These are phyloP conservation scores for Pogonomyrmex californicus DNA, from an alignment of 1,140 invertebrate species.

Conservation along the genomic window DNA sequence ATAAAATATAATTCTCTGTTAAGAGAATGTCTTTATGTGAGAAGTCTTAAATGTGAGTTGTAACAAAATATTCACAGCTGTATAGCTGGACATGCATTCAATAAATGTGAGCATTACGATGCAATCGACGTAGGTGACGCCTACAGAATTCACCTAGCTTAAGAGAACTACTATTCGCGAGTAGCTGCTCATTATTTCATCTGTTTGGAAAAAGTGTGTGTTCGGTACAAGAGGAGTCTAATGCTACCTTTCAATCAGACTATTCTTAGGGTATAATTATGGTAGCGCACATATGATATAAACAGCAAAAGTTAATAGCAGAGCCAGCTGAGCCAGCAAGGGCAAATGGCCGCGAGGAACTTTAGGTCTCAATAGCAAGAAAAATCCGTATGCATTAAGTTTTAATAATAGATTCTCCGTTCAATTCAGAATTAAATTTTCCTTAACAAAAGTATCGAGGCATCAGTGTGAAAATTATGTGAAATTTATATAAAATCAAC, in stretches of 20 bases:
- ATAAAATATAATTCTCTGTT: neutral
- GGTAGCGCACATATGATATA: constrained; percentile 51
- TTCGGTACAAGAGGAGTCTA: constrained; percentile 35
- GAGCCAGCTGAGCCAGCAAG: constrained; percentile 1
- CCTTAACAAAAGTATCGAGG: neutral
- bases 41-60: neutral
- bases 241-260: constrained; percentile 56
- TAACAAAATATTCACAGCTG: neutral
- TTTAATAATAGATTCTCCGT: neutral
- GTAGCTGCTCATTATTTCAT: constrained; percentile 50
- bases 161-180: constrained; percentile 14
- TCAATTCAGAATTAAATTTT: neutral
- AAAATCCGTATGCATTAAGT: constrained; percentile 16
- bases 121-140: neutral
- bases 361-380: neutral
- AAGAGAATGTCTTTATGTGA: neutral
- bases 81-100: neutral
- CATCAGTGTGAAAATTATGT: neutral
- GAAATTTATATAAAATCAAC: neutral
- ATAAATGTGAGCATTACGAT: constrained; percentile 10
- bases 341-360: constrained; percentile 43
- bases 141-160: neutral
- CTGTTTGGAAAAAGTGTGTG: constrained; percentile 1
- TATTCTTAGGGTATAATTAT: constrained; percentile 71
- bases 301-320: constrained; percentile 63